Percentiles rank a stretch among this genome's conserved stretches.
Evolutionary conservation across 1,140 invertebrate genomes (phyloP).

Genomic region (Oedothorax gibbosus): DNA sequence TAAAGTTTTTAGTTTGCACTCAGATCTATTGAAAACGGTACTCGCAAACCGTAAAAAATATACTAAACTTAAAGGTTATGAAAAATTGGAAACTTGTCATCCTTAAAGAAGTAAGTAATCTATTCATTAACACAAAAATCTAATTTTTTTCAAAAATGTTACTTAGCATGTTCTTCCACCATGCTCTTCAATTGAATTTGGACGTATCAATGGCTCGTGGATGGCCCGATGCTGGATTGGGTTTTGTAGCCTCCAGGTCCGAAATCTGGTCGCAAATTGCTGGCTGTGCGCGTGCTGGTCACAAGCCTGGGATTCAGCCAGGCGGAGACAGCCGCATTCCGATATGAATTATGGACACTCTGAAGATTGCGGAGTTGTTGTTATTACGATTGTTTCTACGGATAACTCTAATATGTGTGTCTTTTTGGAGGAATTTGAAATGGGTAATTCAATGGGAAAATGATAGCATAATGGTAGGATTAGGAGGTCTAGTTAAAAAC

Average conservation of each 20-base stretch:
- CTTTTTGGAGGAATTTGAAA: conserved; percentile 1
- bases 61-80: no score
- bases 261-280: conserved; percentile 16
- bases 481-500: no score
- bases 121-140: no score
- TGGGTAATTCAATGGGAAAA: conserved; percentile 16
- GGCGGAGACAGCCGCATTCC: conserved; percentile 25
- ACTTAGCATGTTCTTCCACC: no score
- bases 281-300: conserved; percentile 23
- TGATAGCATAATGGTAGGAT: conserved; percentile 38
- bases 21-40: no score
- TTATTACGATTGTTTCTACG: conserved; percentile 23
- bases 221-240: conserved; percentile 2
- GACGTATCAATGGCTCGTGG: conserved; percentile 32
- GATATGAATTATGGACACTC: conserved; percentile 36
- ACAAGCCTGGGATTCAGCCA: conserved; percentile 17
- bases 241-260: conserved; percentile 21
- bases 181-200: neutral
- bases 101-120: no score
- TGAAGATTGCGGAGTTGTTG: conserved; percentile 13
- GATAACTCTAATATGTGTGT: neutral
- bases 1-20: no score
- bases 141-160: no score
- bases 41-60: no score
- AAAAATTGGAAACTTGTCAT: no score